These are phyloP conservation scores for Sphaerophoria rueppellii DNA, from an alignment of 2,888 invertebrate species.

Conservation along the genomic window DNA sequence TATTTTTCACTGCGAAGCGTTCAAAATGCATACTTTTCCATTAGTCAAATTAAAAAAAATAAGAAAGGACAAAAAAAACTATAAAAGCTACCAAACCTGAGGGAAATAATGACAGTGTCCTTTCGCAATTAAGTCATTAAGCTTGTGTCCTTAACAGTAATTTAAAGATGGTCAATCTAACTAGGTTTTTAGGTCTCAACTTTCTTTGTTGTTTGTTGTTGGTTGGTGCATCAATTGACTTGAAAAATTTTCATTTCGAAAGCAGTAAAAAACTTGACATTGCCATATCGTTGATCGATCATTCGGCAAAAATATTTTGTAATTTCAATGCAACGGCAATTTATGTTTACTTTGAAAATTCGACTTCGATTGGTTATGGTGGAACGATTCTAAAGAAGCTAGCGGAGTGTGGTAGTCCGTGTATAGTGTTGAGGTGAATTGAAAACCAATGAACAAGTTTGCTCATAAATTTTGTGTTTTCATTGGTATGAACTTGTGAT, in stretches of 20 bases:
- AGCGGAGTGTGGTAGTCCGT: slow-evolving; percentile 78
- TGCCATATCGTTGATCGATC: slow-evolving; percentile 70
- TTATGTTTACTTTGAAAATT: slow-evolving; percentile 79
- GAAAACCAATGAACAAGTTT: no score
- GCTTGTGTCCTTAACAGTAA: not conserved
- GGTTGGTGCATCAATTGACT: slow-evolving; percentile 21
- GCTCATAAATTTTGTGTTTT: no score
- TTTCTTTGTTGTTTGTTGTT: slow-evolving; percentile 14
- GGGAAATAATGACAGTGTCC: slow-evolving; percentile 27
- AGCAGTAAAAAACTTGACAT: not conserved
- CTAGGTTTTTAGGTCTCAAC: slow-evolving; percentile 1
- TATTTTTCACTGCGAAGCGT: not conserved
- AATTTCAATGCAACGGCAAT: slow-evolving; percentile 76
- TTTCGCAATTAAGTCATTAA: slow-evolving; percentile 9
- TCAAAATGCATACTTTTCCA: slow-evolving; percentile 24
- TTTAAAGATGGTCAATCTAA: slow-evolving; percentile 15
- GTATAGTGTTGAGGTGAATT: slow-evolving; percentile 77
- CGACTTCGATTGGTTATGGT: slow-evolving; percentile 76
- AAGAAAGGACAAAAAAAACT: not conserved
- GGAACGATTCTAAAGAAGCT: slow-evolving; percentile 76
- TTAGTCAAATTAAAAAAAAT: slow-evolving; percentile 51
- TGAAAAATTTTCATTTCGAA: not conserved
- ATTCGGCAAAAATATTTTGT: slow-evolving; percentile 77
- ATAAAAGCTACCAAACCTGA: slow-evolving; percentile 28
- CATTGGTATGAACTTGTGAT: no score